Conservation (phyloP, 1,140 invertebrate genomes). For the Hycleus cichorii region DNA sequence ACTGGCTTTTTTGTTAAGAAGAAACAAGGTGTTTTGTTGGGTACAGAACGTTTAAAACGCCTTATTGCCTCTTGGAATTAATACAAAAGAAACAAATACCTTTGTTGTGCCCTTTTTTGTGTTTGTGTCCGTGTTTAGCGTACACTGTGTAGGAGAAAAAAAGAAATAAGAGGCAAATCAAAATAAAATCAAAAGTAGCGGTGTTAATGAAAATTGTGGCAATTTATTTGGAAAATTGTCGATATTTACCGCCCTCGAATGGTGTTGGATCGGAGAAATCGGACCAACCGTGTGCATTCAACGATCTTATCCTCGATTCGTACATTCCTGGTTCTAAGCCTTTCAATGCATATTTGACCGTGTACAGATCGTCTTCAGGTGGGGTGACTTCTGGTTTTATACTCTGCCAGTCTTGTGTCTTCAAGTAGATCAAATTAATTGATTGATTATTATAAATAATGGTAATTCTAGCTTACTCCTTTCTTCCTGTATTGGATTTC, state of each 20-base stretch:
- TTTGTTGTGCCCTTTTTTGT: constrained; percentile 21
- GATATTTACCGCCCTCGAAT: constrained; percentile 27
- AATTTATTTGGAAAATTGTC: constrained; percentile 8
- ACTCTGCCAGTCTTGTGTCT: constrained; percentile 26
- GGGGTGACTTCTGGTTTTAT: constrained; percentile 22
- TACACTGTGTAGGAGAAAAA: constrained; percentile 26
- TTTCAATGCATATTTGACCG: constrained; percentile 24
- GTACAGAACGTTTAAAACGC: not conserved
- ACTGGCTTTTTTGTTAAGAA: no score
- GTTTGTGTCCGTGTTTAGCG: constrained; percentile 26
- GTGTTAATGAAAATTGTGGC: not conserved
- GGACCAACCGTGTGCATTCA: constrained; percentile 32
- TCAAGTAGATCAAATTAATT: constrained; percentile 1
- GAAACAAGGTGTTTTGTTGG: no score
- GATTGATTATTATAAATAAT: not conserved
- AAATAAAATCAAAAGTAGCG: constrained; percentile 5
- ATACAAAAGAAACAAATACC: not conserved
- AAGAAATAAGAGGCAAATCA: constrained; percentile 12
- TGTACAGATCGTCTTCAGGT: constrained; percentile 22
- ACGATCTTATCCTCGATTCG: constrained; percentile 27
- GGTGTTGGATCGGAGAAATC: constrained; percentile 22
- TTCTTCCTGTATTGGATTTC: constrained; percentile 31
- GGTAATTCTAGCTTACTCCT: constrained; percentile 23
- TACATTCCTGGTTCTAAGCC: constrained; percentile 24
- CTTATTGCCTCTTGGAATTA: not conserved